Evolutionary conservation across 2,797 vertebrate species (phyloP).

Genomic region (Phoeniculus purpureus): DNA sequence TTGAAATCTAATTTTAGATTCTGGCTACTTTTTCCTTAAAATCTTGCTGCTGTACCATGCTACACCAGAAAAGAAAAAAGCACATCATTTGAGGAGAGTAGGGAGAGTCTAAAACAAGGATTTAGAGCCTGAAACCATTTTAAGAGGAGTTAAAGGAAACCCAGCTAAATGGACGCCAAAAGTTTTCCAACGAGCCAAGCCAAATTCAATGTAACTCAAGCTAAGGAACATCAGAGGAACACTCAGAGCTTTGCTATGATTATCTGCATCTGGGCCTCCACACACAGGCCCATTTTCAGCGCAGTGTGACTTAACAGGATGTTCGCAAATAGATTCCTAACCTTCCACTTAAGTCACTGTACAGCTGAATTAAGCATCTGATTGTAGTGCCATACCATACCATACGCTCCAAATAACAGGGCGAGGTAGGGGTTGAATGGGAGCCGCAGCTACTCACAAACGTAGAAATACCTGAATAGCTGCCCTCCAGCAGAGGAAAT

Average conservation of each 20-base stretch:
- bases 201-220: constrained; percentile 40
- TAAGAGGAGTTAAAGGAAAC: constrained; percentile 50
- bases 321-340: background rate
- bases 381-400: background rate
- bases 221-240: constrained; percentile 47
- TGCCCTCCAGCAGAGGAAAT: background rate
- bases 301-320: constrained; percentile 9
- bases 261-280: constrained; percentile 24
- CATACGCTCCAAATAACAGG: background rate
- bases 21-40: background rate
- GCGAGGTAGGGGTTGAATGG: background rate
- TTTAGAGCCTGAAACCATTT: constrained; percentile 31
- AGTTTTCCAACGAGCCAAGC: background rate
- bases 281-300: constrained; percentile 8
- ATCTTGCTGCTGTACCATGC: background rate
- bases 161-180: background rate
- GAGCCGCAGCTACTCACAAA: background rate
- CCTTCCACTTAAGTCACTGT: constrained; percentile 3
- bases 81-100: background rate
- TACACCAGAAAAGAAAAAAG: background rate
- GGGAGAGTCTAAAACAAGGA: background rate
- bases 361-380: background rate
- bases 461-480: background rate
- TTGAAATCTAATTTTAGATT: background rate
- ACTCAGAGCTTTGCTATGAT: constrained; percentile 41